Evolutionary conservation across 2,888 invertebrate species (phyloP), one percentile per base, ranked within the genome.

Genomic region (Xanthia togata): DNA sequence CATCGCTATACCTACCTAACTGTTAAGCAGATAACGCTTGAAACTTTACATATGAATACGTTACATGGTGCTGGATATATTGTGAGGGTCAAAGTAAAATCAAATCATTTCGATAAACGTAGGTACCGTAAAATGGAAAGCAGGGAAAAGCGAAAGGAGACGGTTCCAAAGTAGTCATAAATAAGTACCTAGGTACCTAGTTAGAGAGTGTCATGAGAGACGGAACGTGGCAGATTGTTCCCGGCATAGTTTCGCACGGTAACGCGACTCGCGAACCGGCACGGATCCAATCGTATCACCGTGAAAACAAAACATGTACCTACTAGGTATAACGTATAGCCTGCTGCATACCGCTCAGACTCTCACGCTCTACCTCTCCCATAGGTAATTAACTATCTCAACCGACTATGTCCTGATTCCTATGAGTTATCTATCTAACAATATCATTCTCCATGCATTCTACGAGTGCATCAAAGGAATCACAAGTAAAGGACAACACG

Each of bases 241-340:
- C 76, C 84, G 89, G 89, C 93, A 93, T 94, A 93, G 90, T 93
- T 95, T 95, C 95, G 93, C 95, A 95, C 95, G 95, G 92, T 93
- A 94, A 94, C 90, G 87, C 86, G 93, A 94, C 69, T 85, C 81
- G 86, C 79, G 89, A 88, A 88, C 87, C 88, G 90, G 89, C 91
- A 91, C 91, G 90, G 89, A 84, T 88, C 80, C 76, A 83, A 88
- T 88, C 85, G 79, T 85, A 82, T 74, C 79, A 72, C 74, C 74
- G 79, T 85, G 84, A 86, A 87, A 88, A 88, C 87, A 83, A 83
- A 87, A 85, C 88, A 83, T 87, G 84, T 72, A 72, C 12, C 11
- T 75, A 76, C 76, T 59, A 59, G 17, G n/a, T 35, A 59, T 73
- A 87, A 76, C 79, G 68, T 73, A 79, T 69, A 79, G 75, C 82